Base-by-base conservation (phyloP, 2,888 invertebrate genomes). In the Meghimatium bilineatum region DNA sequence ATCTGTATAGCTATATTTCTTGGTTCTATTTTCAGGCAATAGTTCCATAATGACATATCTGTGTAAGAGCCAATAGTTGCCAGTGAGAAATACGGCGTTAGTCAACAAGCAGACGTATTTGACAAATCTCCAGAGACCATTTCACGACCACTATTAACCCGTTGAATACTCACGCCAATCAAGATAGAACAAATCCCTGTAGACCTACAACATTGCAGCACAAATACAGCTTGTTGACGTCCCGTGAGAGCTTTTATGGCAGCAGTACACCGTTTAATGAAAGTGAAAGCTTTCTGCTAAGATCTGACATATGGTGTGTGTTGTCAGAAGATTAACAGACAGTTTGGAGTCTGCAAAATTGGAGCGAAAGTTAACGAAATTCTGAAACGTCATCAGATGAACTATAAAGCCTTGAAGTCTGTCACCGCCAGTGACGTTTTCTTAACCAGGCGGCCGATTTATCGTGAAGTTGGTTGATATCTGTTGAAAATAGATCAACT, bases 131-230 rank as follows among this genome's bases (percentile, higher is more conserved):
- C 1, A 34, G 60, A 32, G 76, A 34, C 34, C 0, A 29, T 76
- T 36, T 76, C 60, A n/a, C 60, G n/a, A n/a, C n/a, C 17, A 26
- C 34, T 20, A 34, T 6, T 29, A 26, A 14, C 34, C 34, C 1
- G 10, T 32, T 74, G 23, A 23, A 32, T 63, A 63, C 26, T 66
- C 17, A 23, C 44, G 17, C 66, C 44, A 66, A 78, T 78, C 66
- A 78, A 78, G 77, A 66, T 78, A 44, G 78, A 38, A 38, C 44
- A n/a, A 3, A 26, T n/a, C 78, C 66, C 78, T 32, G 67, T 34
- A 63, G 78, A 44, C 26, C 20, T 36, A 34, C 5, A n/a, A 63
- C 26, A 20, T 8, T n/a, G n/a, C 26, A n/a, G 60, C 60, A 63
- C n/a, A n/a, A 63, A n/a, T 63, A n/a, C 23, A 63, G 60, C 60